phyloP scores from a whole-genome alignment of 2,888 invertebrate species.

The Erebia ligea region DNA sequence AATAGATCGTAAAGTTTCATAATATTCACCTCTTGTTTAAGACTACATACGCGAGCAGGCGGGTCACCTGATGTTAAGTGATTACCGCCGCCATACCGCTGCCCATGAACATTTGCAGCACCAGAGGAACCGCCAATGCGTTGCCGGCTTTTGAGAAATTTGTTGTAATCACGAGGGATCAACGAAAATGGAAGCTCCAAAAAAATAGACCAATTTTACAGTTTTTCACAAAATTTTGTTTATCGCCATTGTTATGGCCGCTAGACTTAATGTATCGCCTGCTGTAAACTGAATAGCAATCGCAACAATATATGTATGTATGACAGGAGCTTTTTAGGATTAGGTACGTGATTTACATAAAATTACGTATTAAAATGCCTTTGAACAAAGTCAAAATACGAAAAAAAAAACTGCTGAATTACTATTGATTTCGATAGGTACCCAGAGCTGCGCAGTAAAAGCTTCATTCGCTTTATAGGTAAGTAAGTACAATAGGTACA shows the following conservation, averaged over 20 bases:
- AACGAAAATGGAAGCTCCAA: too few relatives aligned
- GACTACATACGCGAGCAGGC: too few relatives aligned
- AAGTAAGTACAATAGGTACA: slow-evolving; percentile 6
- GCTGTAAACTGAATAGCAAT: neutral
- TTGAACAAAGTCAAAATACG: neutral
- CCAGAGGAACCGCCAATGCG: too few relatives aligned
- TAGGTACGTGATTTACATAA: neutral
- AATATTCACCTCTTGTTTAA: too few relatives aligned
- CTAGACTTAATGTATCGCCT: neutral
- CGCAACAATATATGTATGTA: neutral
- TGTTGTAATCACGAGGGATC: too few relatives aligned
- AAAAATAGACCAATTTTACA: too few relatives aligned
- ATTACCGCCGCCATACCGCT: too few relatives aligned
- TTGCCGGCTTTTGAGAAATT: too few relatives aligned
- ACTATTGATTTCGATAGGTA: slow-evolving; percentile 31
- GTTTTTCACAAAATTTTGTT: too few relatives aligned
- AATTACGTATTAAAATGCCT: neutral
- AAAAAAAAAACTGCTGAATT: slow-evolving; percentile 17
- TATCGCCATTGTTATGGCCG: neutral
- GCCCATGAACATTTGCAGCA: too few relatives aligned
- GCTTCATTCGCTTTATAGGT: slow-evolving; percentile 32
- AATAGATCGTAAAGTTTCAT: too few relatives aligned
- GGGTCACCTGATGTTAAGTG: too few relatives aligned
- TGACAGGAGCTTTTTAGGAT: slow-evolving; percentile 1
- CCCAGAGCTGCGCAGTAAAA: slow-evolving; percentile 38